A percentile compares a stretch with the other conserved stretches of the same genome.
These are phyloP conservation scores for Dynastes tityus DNA, from an alignment of 2,888 invertebrate species.

Conservation along the genomic window DNA sequence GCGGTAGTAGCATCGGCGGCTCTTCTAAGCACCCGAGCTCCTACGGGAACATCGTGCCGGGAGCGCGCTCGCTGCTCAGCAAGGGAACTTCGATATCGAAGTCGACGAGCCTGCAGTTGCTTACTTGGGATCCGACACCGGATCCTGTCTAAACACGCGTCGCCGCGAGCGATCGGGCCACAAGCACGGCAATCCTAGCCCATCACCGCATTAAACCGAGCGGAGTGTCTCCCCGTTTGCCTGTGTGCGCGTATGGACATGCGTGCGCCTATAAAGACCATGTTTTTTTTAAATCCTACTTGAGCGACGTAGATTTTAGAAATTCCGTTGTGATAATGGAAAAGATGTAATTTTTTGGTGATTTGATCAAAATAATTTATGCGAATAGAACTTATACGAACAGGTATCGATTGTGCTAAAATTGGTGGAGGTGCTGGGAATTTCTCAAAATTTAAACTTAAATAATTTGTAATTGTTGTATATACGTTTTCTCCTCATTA, in stretches of 20 bases:
- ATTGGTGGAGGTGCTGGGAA: too few species aligned
- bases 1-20: slow-evolving; percentile 7
- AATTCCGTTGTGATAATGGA: background rate
- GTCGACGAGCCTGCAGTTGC: slow-evolving; percentile 69
- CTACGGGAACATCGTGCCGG: slow-evolving; percentile 59
- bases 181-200: slow-evolving; percentile 9
- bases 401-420: too few species aligned
- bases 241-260: background rate
- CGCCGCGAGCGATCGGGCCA: slow-evolving; percentile 3
- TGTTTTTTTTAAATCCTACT: background rate
- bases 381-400: too few species aligned
- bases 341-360: background rate
- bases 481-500: too few species aligned
- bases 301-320: background rate
- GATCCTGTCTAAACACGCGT: slow-evolving; percentile 66
- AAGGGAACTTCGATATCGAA: slow-evolving; percentile 63
- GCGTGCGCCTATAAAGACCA: background rate
- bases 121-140: slow-evolving; percentile 70
- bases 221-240: background rate
- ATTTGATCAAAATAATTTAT: too few species aligned
- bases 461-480: too few species aligned
- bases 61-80: slow-evolving; percentile 58
- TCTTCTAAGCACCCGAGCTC: slow-evolving; percentile 50
- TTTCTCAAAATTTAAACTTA: too few species aligned
- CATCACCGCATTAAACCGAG: background rate